These are phyloP conservation scores for Callipepla squamata DNA, from an alignment of 2,113 vertebrate genomes.

Conservation along the genomic window DNA sequence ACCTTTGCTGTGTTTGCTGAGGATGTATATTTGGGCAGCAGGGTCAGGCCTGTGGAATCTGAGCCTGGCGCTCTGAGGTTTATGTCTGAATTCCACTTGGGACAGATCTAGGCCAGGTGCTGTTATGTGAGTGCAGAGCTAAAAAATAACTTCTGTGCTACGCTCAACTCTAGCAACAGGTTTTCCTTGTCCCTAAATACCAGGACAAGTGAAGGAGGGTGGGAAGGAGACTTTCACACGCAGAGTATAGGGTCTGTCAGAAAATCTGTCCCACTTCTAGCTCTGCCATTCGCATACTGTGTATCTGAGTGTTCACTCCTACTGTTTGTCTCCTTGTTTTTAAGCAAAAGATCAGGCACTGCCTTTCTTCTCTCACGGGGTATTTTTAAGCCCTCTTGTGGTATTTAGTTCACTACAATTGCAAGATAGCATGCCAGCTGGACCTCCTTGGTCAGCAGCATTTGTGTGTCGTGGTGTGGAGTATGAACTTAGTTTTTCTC, in stretches of 20 bases:
- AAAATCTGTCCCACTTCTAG: neutral
- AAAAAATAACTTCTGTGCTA: neutral
- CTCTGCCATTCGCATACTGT: neutral
- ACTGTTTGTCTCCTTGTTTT: neutral
- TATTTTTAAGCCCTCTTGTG: neutral
- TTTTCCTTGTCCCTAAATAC: neutral
- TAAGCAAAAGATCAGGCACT: neutral
- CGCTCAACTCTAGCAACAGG: neutral
- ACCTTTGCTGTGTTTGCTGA: neutral
- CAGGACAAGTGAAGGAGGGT: neutral
- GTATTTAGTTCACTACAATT: neutral
- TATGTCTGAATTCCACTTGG: constrained; percentile 17
- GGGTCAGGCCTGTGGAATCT: constrained; percentile 2
- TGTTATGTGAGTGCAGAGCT: neutral
- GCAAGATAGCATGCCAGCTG: neutral
- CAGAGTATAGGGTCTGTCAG: rapidly evolving
- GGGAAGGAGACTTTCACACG: neutral
- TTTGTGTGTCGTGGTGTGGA: neutral
- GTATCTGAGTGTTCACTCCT: neutral
- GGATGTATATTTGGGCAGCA: neutral
- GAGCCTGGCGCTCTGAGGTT: neutral
- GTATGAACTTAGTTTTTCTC: neutral
- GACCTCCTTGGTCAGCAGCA: neutral
- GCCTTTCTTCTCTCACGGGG: neutral
- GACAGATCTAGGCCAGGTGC: constrained; percentile 13